A percentile compares a stretch with the other conserved stretches of the same genome.
Evolutionary conservation across 2,888 invertebrate genomes (phyloP).

Genomic region (Falcaria lacertinaria): DNA sequence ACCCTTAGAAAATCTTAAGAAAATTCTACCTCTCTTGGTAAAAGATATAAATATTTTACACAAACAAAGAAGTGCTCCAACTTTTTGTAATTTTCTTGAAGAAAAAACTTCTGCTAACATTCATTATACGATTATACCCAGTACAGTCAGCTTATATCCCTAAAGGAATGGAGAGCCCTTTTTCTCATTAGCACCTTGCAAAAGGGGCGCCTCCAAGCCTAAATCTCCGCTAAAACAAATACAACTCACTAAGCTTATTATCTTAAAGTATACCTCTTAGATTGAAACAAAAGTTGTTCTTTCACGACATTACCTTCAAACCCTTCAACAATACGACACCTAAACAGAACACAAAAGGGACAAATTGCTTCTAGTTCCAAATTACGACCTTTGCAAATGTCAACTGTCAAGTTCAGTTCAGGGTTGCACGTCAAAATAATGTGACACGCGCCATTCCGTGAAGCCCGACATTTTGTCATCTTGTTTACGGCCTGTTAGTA

Average conservation of each 20-base stretch:
- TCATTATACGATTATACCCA: too few relatives aligned
- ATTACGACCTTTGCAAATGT: background rate
- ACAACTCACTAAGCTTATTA: background rate
- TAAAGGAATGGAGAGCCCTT: background rate
- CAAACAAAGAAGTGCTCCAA: too few relatives aligned
- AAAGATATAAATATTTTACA: too few relatives aligned
- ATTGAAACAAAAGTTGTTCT: background rate
- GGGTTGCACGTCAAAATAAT: constrained; percentile 1
- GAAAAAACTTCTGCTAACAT: too few relatives aligned
- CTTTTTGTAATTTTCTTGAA: too few relatives aligned
- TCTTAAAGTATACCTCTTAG: background rate
- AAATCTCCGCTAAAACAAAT: background rate
- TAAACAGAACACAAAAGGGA: background rate
- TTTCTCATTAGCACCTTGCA: background rate
- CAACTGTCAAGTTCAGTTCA: background rate
- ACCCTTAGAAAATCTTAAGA: too few relatives aligned
- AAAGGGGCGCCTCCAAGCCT: background rate
- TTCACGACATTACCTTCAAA: background rate
- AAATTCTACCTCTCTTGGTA: too few relatives aligned
- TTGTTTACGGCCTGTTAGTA: constrained; percentile 3
- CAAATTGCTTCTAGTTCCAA: background rate
- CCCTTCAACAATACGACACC: background rate
- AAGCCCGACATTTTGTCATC: constrained; percentile 13
- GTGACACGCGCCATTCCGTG: background rate
- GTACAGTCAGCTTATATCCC: background rate